Evolutionary conservation across 2,113 vertebrate species (phyloP), one percentile per base, ranked within the genome.

Genomic region (Corvus cornix): DNA sequence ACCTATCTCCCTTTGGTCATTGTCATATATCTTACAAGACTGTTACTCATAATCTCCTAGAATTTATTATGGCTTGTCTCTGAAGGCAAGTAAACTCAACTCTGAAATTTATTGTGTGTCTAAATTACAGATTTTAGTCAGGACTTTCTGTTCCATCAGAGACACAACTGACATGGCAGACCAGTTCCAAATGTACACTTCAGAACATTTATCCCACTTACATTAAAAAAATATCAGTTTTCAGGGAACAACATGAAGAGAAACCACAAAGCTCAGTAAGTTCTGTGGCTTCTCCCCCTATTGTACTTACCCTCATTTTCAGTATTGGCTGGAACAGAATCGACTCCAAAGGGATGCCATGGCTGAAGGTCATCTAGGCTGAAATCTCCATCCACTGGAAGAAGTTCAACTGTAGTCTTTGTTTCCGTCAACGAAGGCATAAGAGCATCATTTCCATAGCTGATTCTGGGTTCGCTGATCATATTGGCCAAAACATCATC

Each of bases 361-460:
- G 99, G 99, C 92, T 99, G 98, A 37, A 99, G 97, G 17, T 99
- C 98, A 6, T 99, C 99, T 86, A 99, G 95, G 94, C 98, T 98
- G 91, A 99, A 97, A 14, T 98, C 98, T 55, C 98, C 98, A 49
- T 99, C 99, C 88, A 99, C 98, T 4, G 99, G 98, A 84, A 99
- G 98, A 69, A 98, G 98, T 87, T 99, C 99, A 97, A 99, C 98
- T 7, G 99, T 98, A 63, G 98, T 99, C 90, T 98, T 98, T 16
- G 99, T 99, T 97, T 99, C 99, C 0, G 98, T 98, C 97, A 99
- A 89, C 66, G 99, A 98, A 3, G 99, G 99, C 99, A 99, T 99
- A 90, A 99, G 99, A 51, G 99, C 99, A 43, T 99, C 99, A 11
- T 99, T 99, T 66, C 99, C 99, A 15, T 99, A 99, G 95, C 99